Base-by-base conservation (phyloP, 1,140 invertebrate genomes). In the Ips nitidus region DNA sequence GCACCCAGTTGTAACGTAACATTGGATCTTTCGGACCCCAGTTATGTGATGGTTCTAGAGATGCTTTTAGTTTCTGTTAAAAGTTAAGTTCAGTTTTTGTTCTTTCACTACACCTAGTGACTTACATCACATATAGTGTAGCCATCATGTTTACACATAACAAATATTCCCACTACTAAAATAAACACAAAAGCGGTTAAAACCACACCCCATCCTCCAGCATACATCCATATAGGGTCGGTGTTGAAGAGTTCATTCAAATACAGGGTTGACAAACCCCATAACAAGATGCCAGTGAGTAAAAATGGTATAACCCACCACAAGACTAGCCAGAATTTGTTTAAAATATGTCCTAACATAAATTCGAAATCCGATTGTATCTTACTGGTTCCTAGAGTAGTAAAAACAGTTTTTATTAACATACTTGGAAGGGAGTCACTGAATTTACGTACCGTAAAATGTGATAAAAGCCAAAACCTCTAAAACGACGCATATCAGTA, bases 1-100 rank as follows among this genome's bases (percentile, higher is more conserved):
- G 81, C 43, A 86, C 77, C 85, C 85, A 87, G 61, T 83, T 85
- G 75, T 87, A 84, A n/a, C 85, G 80, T 39, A 83, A 81, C 66
- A 87, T 86, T 6, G 86, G 86, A 70, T 88, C 86, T 6, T 83
- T 81, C 7, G 86, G 86, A 6, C 86, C 86, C 86, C 86, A 88
- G 64, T 87, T 85, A 3, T 85, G 79, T 0, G 86, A 84, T 22
- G 85, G 85, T 74, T 82, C 83, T 55, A 86, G 80, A 22, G 86
- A 83, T 53, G 83, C 83, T 75, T 81, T 80, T 52, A 87, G 76
- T 81, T 86, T 87, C 86, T 88, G 78, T 50, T 6, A 50, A 50
- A 50, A 50, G 45, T 50, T 2, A 50, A 50, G 22, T 22, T 22
- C 22, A 22, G 22, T 22, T 22, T 22, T 22, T 22, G 22, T 22